Evolutionary conservation across 2,888 invertebrate genomes (phyloP).

Genomic region (Marronus borbonicus): DNA sequence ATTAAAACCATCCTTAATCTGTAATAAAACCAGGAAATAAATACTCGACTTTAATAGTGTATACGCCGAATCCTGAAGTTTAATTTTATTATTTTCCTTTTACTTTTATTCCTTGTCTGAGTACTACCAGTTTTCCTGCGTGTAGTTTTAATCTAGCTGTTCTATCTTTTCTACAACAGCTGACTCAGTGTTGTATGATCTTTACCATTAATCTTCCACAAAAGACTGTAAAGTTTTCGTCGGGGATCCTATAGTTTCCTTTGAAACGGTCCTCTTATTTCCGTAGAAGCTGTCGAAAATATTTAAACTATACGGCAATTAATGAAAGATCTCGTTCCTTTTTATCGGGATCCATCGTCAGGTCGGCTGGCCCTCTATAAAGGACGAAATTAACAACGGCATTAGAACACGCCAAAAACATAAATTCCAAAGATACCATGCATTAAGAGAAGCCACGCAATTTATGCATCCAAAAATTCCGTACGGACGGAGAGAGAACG

Average conservation of each 20-base stretch:
- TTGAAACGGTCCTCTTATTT: background rate
- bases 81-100: background rate
- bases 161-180: background rate
- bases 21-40: background rate
- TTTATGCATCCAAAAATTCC: conserved; percentile 37
- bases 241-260: background rate
- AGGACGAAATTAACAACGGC: conserved; percentile 17
- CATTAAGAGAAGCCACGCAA: conserved; percentile 30
- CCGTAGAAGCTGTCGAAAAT: conserved; percentile 1
- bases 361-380: conserved; percentile 4
- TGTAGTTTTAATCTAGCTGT: background rate
- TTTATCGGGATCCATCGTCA: conserved; percentile 21
- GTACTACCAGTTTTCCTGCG: no score
- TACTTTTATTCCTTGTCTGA: no score
- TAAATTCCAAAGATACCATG: conserved; percentile 15
- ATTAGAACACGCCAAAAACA: conserved; percentile 26
- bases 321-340: conserved; percentile 9
- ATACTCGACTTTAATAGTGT: background rate
- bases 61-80: background rate
- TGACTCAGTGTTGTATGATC: conserved; percentile 1
- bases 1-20: background rate
- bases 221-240: background rate
- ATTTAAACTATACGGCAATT: conserved; percentile 31
- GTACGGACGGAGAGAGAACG: background rate
- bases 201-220: background rate